These are phyloP conservation scores for Sarcoramphus papa DNA, from an alignment of 2,797 vertebrate genomes.

Conservation along the genomic window DNA sequence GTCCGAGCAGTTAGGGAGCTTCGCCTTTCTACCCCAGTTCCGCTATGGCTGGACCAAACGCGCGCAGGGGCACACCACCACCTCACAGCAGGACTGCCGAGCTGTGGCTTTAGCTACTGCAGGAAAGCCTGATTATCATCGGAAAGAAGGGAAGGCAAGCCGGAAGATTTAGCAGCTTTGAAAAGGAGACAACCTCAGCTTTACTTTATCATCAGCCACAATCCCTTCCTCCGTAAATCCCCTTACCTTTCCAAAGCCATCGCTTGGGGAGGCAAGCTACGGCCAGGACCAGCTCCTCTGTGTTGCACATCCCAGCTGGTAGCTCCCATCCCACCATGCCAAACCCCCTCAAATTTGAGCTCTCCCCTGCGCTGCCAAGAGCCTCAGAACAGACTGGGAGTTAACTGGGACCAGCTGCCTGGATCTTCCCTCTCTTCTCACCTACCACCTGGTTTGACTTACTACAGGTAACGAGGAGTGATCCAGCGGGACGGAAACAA, in stretches of 20 bases:
- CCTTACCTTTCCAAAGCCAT: neutral
- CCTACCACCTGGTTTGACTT: neutral
- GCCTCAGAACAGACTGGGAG: neutral
- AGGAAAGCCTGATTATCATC: neutral
- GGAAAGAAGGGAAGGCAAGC: neutral
- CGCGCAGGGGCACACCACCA: rapidly evolving
- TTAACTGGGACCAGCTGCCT: neutral
- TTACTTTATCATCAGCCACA: neutral
- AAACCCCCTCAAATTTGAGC: neutral
- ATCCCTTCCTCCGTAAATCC: neutral
- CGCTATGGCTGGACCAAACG: rapidly evolving
- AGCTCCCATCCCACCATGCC: neutral
- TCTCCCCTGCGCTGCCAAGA: neutral
- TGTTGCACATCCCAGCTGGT: rapidly evolving
- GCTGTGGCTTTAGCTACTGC: neutral
- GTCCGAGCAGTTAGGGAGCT: rapidly evolving
- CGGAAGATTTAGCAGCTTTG: neutral
- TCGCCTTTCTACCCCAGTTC: neutral
- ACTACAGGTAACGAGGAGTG: rapidly evolving
- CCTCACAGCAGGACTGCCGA: rapidly evolving
- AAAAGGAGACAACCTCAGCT: neutral
- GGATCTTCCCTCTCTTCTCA: neutral
- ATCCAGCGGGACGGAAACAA: neutral
- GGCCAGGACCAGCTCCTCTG: neutral
- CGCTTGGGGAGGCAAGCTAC: rapidly evolving